These are phyloP conservation scores for Sitobion miscanthi DNA, from an alignment of 1,140 invertebrate species.

Conservation along the genomic window DNA sequence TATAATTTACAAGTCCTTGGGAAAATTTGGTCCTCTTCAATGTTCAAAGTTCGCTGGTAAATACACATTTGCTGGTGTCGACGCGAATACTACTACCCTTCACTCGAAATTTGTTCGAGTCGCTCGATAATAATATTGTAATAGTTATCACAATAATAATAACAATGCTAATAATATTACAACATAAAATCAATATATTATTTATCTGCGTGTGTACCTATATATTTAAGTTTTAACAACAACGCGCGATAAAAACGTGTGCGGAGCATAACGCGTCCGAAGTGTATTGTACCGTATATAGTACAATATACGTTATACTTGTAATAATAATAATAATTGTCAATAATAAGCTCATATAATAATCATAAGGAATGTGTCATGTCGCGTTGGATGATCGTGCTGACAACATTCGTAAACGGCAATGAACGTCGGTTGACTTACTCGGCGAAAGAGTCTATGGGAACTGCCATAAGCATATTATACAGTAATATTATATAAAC, in stretches of 20 bases:
- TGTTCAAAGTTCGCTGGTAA: background rate
- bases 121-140: background rate
- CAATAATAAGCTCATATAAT: slow-evolving; percentile 10
- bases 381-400: background rate
- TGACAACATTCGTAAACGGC: background rate
- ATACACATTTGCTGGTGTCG: background rate
- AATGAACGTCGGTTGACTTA: background rate
- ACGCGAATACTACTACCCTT: background rate
- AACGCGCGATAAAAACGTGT: background rate
- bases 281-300: background rate
- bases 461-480: background rate
- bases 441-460: background rate
- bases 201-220: background rate
- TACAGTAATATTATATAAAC: background rate
- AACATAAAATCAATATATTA: background rate
- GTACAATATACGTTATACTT: background rate
- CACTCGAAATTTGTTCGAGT: background rate
- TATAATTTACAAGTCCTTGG: background rate
- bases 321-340: slow-evolving; percentile 34
- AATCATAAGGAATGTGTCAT: slow-evolving; percentile 8
- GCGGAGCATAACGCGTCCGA: background rate
- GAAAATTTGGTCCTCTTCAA: background rate
- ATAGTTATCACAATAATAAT: background rate
- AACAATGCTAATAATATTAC: background rate
- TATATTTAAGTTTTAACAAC: slow-evolving; percentile 29